Base-by-base conservation (phyloP, 2,888 invertebrate species). In the Rotaria socialis region DNA sequence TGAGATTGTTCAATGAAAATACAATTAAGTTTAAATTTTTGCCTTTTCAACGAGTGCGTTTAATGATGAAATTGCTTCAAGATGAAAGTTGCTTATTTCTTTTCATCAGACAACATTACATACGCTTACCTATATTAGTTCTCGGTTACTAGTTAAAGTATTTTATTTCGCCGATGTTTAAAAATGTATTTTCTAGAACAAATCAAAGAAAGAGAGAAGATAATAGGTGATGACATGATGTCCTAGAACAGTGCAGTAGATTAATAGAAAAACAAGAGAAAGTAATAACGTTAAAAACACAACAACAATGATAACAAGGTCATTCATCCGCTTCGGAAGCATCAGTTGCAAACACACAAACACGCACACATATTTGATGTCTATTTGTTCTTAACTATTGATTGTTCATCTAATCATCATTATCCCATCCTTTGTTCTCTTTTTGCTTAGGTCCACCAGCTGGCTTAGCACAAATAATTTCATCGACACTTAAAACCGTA, bases 381-480 rank as follows among this genome's bases (percentile, higher is more conserved):
- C 19, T 67, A 19, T 6, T 60, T 60, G 14, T 27, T 67, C 67
- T 7, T 67, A 80, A 85, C 35, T 35, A 56, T 85, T 60, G 27
- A 56, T 56, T 60, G 86, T 87, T 89, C 85, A 55, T 90, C 90
- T 88, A 80, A 80, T 80, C 80, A 47, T 92, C 92, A 87, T 92
- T 92, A 88, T 92, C 92, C 89, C 90, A 89, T 85, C 89, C 89
- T 85, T 89, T 90, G 88, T 90, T 90, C 50, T 89, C 89, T 56
- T 89, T 88, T 3, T 95, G 93, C 91, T 96, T 97, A 0, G 97
- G 97, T 84, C 97, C 97, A 84, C 97, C 97, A 27, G 97, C 96
- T 89, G 95, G 93, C 92, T 97, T 97, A 0, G 97, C 96, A 97
- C 97, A 97, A 88, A 98, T 97, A 89, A 98, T 97, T 92, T 92